These are phyloP conservation scores for Thymelicus sylvestris DNA, from an alignment of 2,888 invertebrate genomes.

Conservation along the genomic window DNA sequence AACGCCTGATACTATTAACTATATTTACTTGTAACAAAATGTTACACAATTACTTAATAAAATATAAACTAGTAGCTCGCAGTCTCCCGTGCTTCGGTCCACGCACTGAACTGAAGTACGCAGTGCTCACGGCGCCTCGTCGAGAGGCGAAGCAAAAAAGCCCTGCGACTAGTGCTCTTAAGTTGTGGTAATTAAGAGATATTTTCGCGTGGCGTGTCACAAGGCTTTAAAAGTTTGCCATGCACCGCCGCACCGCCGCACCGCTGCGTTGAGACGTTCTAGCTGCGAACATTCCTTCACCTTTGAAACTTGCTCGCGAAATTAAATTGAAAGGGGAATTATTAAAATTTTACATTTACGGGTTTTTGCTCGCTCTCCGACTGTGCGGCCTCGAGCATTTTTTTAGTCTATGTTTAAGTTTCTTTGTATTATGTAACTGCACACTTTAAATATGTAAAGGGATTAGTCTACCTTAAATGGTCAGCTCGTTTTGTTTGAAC, in stretches of 20 bases:
- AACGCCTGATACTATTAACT: too few relatives aligned
- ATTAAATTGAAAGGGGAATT: constrained; percentile 71
- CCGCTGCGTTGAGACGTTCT: constrained; percentile 62
- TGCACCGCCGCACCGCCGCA: constrained; percentile 60
- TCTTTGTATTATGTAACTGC: constrained; percentile 20
- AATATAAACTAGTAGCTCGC: background rate
- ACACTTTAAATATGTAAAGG: background rate
- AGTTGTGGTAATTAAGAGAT: constrained; percentile 73
- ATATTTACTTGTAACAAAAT: too few relatives aligned
- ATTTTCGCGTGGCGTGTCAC: constrained; percentile 76
- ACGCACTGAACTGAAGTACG: constrained; percentile 59
- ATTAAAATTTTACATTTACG: constrained; percentile 57
- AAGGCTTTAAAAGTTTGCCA: constrained; percentile 60
- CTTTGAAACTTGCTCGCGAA: constrained; percentile 66
- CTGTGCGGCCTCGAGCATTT: constrained; percentile 9
- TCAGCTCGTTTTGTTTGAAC: constrained; percentile 14
- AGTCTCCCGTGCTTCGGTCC: constrained; percentile 47
- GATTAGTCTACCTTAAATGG: constrained; percentile 12
- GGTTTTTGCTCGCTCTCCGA: constrained; percentile 37
- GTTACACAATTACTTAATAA: too few relatives aligned
- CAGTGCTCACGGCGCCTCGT: constrained; percentile 59
- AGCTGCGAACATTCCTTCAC: constrained; percentile 60
- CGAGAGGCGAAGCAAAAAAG: constrained; percentile 61
- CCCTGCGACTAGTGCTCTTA: constrained; percentile 72
- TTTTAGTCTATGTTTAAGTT: constrained; percentile 19